These are phyloP conservation scores for Gymnoscelis rufifasciata DNA, from an alignment of 2,888 invertebrate species.

Conservation along the genomic window DNA sequence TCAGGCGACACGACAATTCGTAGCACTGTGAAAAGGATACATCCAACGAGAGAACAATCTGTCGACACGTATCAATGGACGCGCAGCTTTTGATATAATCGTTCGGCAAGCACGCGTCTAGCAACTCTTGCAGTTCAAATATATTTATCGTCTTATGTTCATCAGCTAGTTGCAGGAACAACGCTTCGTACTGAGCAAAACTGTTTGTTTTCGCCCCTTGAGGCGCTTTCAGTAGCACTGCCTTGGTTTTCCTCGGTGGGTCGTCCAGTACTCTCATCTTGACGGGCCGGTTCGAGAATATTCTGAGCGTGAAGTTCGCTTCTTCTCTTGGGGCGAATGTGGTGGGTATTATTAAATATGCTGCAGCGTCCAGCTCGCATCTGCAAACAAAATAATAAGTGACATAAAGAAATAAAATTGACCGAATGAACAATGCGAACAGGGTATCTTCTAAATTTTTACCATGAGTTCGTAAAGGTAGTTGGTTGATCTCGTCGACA, in stretches of 20 bases:
- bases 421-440: too few species aligned
- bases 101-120: conserved; percentile 94
- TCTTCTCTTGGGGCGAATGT: conserved; percentile 95
- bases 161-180: conserved; percentile 93
- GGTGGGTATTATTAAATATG: conserved; percentile 91
- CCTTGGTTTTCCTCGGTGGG: conserved; percentile 83
- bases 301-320: conserved; percentile 90
- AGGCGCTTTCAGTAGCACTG: conserved; percentile 87
- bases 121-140: conserved; percentile 92
- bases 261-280: conserved; percentile 86
- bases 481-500: too few species aligned
- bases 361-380: conserved; percentile 88
- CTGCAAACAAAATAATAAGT: conserved; percentile 64
- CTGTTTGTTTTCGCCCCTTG: conserved; percentile 83
- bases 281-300: conserved; percentile 87
- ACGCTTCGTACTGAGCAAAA: conserved; percentile 91
- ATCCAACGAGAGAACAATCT: conserved; percentile 92
- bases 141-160: conserved; percentile 94
- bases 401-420: too few species aligned
- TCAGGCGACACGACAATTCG: not conserved
- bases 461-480: too few species aligned
- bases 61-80: conserved; percentile 93
- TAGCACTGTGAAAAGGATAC: conserved; percentile 81
- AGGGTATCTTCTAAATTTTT: too few species aligned
- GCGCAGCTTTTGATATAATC: conserved; percentile 97